phyloP scores from a whole-genome alignment of 2,797 vertebrate genomes.

The Capromys pilorides region DNA sequence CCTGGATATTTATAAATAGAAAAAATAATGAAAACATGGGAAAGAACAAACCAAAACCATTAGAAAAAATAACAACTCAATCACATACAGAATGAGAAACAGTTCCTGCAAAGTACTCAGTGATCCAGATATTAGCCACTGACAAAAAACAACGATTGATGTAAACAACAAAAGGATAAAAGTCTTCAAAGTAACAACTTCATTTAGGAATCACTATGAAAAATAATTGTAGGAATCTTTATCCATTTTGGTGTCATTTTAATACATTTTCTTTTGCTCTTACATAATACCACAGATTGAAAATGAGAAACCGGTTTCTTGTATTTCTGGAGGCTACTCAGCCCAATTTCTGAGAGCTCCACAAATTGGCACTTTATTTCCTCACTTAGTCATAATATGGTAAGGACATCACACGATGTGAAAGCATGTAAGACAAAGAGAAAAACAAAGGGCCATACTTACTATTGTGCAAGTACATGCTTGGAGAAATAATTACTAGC shows the following conservation, averaged over 20 bases:
- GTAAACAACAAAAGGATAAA: neutral
- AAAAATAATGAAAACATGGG: neutral
- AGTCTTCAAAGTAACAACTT: neutral
- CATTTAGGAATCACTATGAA: neutral
- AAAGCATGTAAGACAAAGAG: neutral
- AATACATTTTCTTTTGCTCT: neutral
- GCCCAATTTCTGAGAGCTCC: neutral
- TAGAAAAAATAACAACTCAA: neutral
- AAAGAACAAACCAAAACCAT: neutral
- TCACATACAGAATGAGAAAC: neutral
- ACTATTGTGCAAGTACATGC: neutral
- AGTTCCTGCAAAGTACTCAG: neutral
- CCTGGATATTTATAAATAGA: neutral
- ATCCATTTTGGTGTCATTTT: neutral
- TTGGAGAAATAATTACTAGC: neutral
- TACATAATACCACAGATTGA: neutral
- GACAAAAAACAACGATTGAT: constrained; percentile 3
- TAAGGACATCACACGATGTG: neutral
- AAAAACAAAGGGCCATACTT: neutral
- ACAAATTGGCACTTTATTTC: neutral
- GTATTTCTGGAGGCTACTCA: neutral
- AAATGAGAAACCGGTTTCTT: neutral
- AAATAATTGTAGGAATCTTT: neutral
- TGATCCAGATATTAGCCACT: constrained; percentile 16
- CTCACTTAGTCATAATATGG: neutral